Evolutionary conservation across 2,888 invertebrate genomes (phyloP).

Genomic region (Iphiclides podalirius): DNA sequence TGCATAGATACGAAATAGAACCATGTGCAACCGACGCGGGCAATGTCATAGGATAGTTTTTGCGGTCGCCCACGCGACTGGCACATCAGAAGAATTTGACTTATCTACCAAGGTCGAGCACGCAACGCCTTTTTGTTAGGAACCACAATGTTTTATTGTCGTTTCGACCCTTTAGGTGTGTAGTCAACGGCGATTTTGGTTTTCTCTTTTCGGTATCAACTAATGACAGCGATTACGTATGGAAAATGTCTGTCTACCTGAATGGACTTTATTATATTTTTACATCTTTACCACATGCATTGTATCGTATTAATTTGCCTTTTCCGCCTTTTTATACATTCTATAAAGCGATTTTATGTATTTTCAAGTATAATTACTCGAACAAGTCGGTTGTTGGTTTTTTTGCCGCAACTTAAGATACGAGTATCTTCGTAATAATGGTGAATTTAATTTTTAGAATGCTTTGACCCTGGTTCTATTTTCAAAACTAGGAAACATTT

Average conservation of each 20-base stretch:
- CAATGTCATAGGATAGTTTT: conserved; percentile 79
- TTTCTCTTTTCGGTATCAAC: conserved; percentile 14
- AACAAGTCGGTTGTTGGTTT: not conserved
- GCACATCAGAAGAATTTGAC: conserved; percentile 75
- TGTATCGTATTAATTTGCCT: conserved; percentile 7
- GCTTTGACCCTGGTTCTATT: no score
- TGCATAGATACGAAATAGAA: conserved; percentile 38
- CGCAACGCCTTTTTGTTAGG: conserved; percentile 68
- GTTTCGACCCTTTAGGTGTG: conserved; percentile 46
- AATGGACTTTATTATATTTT: conserved; percentile 9
- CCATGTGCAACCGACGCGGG: conserved; percentile 45
- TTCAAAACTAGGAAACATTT: no score
- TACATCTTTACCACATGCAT: conserved; percentile 3
- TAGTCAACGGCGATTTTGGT: conserved; percentile 24
- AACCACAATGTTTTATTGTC: conserved; percentile 39
- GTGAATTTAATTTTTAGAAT: no score
- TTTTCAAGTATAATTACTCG: not conserved
- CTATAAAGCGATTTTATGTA: not conserved
- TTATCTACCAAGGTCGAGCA: conserved; percentile 66
- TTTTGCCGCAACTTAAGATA: not conserved
- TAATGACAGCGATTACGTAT: conserved; percentile 20
- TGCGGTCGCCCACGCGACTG: conserved; percentile 69
- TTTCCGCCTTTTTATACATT: conserved; percentile 2
- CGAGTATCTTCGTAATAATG: no score
- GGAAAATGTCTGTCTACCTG: conserved; percentile 20